Conservation (phyloP, 2,797 vertebrate species). For the Sebastes hubbsi region DNA sequence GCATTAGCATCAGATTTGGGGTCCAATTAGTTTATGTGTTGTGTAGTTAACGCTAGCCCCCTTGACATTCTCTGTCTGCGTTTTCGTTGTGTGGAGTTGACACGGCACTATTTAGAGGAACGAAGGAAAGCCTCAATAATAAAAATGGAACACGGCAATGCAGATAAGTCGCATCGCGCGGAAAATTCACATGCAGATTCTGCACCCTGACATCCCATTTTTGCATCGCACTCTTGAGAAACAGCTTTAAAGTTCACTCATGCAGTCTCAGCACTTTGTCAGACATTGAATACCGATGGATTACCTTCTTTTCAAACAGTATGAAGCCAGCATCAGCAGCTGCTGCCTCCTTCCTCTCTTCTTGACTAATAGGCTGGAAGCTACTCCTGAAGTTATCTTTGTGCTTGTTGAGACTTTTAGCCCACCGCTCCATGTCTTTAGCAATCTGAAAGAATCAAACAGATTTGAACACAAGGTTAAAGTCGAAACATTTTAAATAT, state of each 20-base stretch:
- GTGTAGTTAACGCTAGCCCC: too few relatives aligned
- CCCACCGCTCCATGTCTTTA: slow-evolving; percentile 99
- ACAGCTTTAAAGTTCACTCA: not conserved
- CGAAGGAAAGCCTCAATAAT: too few relatives aligned
- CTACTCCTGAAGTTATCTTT: slow-evolving; percentile 98
- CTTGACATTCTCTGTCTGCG: too few relatives aligned
- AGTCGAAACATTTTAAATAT: not conserved
- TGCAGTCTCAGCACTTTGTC: not conserved
- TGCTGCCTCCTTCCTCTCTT: slow-evolving; percentile 94
- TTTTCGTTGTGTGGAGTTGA: too few relatives aligned
- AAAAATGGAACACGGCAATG: too few relatives aligned
- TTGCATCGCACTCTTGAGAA: too few relatives aligned
- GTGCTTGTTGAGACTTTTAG: slow-evolving; percentile 98
- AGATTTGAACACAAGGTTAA: not conserved
- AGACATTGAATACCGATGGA: not conserved
- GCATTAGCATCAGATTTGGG: too few relatives aligned
- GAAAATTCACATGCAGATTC: too few relatives aligned
- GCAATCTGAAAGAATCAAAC: slow-evolving; percentile 86
- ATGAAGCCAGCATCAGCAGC: slow-evolving; percentile 96
- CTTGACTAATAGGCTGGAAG: slow-evolving; percentile 93
- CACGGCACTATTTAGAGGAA: too few relatives aligned
- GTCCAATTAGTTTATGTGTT: too few relatives aligned
- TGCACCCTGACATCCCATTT: too few relatives aligned
- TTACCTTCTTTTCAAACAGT: slow-evolving; percentile 98
- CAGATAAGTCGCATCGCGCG: too few relatives aligned